These are phyloP conservation scores for Rhabdomys pumilio DNA, from an alignment of 2,797 vertebrate genomes.

Conservation along the genomic window DNA sequence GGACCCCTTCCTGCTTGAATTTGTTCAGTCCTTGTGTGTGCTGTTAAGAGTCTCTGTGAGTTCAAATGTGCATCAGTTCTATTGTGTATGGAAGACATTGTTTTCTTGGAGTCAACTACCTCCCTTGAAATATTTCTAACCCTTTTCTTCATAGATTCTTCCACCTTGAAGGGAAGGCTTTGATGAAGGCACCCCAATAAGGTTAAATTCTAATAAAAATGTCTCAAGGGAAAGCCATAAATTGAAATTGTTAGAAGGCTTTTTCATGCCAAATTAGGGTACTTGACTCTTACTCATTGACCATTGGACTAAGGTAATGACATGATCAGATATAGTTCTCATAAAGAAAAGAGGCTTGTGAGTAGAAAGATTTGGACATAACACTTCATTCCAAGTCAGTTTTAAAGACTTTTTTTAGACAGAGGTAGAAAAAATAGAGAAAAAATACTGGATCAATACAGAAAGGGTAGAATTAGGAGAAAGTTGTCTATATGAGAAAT, in stretches of 20 bases:
- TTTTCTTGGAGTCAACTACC: not conserved
- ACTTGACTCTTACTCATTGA: not conserved
- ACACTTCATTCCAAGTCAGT: not conserved
- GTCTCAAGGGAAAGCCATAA: not conserved
- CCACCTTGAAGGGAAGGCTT: not conserved
- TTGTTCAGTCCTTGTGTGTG: not conserved
- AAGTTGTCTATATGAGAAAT: not conserved
- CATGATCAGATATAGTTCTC: conserved; percentile 25
- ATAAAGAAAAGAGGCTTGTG: not conserved
- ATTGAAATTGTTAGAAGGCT: not conserved
- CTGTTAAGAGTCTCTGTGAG: not conserved
- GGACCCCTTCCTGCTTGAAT: too few species aligned
- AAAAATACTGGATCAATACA: not conserved
- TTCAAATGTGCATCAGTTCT: not conserved
- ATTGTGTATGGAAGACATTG: not conserved
- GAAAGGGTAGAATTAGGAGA: conserved; percentile 25
- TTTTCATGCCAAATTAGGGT: not conserved
- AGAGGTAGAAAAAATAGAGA: not conserved
- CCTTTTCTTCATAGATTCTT: not conserved
- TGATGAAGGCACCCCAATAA: not conserved
- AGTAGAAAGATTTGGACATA: not conserved
- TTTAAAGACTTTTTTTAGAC: conserved; percentile 26
- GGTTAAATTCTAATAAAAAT: not conserved
- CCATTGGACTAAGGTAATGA: not conserved
- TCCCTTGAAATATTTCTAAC: not conserved